Percentiles rank a stretch among this genome's conserved stretches.
Conservation (phyloP, 1,140 invertebrate genomes). For the Chlorops oryzae region DNA sequence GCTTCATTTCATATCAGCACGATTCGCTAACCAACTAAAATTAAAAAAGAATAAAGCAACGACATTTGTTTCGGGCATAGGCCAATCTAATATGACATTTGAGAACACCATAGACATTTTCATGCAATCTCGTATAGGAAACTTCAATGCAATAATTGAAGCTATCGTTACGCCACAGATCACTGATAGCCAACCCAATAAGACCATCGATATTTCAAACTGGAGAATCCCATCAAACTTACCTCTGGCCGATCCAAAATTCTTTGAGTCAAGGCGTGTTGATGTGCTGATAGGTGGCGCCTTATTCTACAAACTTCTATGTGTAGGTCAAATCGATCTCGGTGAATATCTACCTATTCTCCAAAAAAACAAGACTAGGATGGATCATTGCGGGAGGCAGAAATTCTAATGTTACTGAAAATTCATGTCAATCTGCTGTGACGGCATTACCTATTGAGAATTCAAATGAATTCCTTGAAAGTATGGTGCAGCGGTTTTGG, state of each 20-base stretch:
- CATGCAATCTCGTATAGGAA: neutral
- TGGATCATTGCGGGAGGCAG: constrained; percentile 9
- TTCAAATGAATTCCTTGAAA: too few species aligned
- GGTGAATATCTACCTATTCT: constrained; percentile 24
- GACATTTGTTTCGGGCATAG: constrained; percentile 1
- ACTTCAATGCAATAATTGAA: constrained; percentile 13
- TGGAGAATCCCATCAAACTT: constrained; percentile 21
- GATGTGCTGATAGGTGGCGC: neutral
- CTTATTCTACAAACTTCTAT: neutral
- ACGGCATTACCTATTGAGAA: too few species aligned
- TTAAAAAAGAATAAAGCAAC: neutral
- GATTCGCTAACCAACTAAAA: constrained; percentile 2
- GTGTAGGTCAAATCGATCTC: constrained; percentile 10
- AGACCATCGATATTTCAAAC: neutral
- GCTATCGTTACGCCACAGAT: neutral
- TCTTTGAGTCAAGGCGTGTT: neutral
- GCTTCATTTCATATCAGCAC: constrained; percentile 9
- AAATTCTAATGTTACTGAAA: neutral
- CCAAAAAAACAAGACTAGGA: constrained; percentile 16
- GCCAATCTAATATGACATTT: neutral
- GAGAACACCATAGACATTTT: neutral
- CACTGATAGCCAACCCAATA: neutral
- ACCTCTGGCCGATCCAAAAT: constrained; percentile 21
- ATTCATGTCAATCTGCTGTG: neutral
- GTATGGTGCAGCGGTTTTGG: neutral